These are phyloP conservation scores for Zaprionus taronus DNA, from an alignment of 1,140 invertebrate genomes.

Conservation along the genomic window DNA sequence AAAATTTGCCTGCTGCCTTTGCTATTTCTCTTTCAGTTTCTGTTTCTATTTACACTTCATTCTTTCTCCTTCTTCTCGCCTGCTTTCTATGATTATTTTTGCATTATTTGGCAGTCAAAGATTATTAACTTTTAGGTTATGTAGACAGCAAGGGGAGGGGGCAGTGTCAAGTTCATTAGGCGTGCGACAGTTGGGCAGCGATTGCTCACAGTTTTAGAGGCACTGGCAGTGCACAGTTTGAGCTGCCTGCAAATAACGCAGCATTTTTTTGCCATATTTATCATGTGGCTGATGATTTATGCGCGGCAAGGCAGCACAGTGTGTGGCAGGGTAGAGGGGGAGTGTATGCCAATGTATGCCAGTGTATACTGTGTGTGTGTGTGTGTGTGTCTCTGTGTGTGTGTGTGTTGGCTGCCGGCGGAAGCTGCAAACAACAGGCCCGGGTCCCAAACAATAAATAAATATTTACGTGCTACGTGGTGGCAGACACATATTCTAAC, in stretches of 20 bases:
- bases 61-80: not conserved
- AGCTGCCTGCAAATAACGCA: constrained; percentile 46
- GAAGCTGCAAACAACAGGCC: constrained; percentile 39
- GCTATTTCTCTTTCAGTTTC: constrained; percentile 11
- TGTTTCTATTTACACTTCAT: constrained; percentile 13
- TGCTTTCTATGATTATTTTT: not conserved
- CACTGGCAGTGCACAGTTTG: constrained; percentile 35
- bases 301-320: constrained; percentile 4
- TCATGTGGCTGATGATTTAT: constrained; percentile 67
- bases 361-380: constrained; percentile 23
- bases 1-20: constrained; percentile 42
- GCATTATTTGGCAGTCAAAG: constrained; percentile 37
- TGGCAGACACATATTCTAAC: constrained; percentile 34
- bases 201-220: constrained; percentile 25
- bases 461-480: constrained; percentile 53
- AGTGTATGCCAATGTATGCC: constrained; percentile 4
- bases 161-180: constrained; percentile 49
- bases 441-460: constrained; percentile 52
- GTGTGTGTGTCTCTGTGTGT: constrained; percentile 21
- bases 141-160: constrained; percentile 33
- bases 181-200: not conserved
- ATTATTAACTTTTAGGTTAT: constrained; percentile 77
- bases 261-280: constrained; percentile 66
- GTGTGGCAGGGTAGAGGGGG: constrained; percentile 10
- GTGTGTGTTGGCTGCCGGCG: constrained; percentile 39